These are phyloP conservation scores for Leptonema lineaticorne DNA, from an alignment of 1,140 invertebrate genomes.

Conservation along the genomic window DNA sequence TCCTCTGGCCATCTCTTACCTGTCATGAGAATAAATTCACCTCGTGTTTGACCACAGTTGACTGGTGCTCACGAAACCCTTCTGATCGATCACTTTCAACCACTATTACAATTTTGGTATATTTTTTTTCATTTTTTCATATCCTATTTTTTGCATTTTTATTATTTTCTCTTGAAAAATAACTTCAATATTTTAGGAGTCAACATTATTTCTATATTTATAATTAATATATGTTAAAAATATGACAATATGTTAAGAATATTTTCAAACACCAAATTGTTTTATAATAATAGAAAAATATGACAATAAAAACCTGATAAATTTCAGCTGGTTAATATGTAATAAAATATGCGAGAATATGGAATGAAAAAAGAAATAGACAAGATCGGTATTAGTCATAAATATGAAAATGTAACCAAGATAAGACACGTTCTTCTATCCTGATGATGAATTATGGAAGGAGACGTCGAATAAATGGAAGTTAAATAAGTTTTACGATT, in stretches of 20 bases:
- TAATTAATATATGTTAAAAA: no score
- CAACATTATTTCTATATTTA: no score
- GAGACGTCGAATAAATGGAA: constrained; percentile 30
- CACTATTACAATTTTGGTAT: constrained; percentile 5
- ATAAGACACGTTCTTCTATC: constrained; percentile 19
- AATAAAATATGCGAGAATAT: not conserved
- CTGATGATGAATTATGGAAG: constrained; percentile 30
- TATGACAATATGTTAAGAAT: no score
- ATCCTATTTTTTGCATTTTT: not conserved
- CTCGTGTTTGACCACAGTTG: constrained; percentile 15
- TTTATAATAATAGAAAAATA: no score
- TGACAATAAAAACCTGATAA: no score
- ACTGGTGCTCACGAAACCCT: not conserved
- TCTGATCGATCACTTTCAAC: constrained; percentile 13
- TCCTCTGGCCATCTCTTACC: not conserved
- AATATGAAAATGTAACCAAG: constrained; percentile 2
- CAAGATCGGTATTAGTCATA: constrained; percentile 14
- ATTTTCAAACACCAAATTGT: no score
- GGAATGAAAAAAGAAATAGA: constrained; percentile 6
- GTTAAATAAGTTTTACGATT: constrained; percentile 32
- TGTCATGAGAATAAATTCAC: constrained; percentile 7
- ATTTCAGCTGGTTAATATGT: no score
- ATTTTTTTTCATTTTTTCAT: not conserved
- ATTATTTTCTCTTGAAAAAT: no score
- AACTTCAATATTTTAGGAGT: not conserved